A percentile compares a stretch with the other conserved stretches of the same genome.
Conservation (phyloP, 2,113 vertebrate species). For the Ptychochromis oligacanthus region DNA sequence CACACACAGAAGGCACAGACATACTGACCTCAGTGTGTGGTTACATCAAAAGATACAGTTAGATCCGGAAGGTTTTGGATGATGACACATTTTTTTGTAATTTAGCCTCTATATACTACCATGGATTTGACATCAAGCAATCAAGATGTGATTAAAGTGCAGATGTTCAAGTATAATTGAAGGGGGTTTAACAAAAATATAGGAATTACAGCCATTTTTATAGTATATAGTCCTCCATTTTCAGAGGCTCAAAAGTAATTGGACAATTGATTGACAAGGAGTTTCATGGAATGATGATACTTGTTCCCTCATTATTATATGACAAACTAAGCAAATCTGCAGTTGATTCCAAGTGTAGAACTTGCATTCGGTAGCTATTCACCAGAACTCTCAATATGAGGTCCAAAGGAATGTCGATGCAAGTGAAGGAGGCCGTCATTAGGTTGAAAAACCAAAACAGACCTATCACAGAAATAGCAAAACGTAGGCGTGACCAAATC, state of each 20-base stretch:
- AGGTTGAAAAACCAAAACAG: neutral
- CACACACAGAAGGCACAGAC: neutral
- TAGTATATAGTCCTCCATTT: too few species aligned
- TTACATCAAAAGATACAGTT: neutral
- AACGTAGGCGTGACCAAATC: neutral
- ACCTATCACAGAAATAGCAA: neutral
- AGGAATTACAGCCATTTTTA: neutral
- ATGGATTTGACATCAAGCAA: neutral
- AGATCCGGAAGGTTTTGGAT: neutral
- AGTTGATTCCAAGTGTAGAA: neutral
- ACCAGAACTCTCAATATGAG: neutral
- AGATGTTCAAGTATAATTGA: neutral
- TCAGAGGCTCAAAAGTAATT: neutral
- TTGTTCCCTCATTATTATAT: neutral
- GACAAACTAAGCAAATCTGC: neutral
- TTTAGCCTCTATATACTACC: neutral
- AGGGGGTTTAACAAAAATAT: neutral
- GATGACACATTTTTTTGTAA: neutral
- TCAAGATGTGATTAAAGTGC: neutral
- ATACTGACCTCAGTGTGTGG: neutral
- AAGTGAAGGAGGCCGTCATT: accelerated
- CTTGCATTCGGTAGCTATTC: too few species aligned
- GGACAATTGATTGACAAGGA: neutral
- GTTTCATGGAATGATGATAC: neutral
- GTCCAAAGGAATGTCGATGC: neutral